phyloP scores from a whole-genome alignment of 2,797 vertebrate genomes.

The Tapera naevia region DNA sequence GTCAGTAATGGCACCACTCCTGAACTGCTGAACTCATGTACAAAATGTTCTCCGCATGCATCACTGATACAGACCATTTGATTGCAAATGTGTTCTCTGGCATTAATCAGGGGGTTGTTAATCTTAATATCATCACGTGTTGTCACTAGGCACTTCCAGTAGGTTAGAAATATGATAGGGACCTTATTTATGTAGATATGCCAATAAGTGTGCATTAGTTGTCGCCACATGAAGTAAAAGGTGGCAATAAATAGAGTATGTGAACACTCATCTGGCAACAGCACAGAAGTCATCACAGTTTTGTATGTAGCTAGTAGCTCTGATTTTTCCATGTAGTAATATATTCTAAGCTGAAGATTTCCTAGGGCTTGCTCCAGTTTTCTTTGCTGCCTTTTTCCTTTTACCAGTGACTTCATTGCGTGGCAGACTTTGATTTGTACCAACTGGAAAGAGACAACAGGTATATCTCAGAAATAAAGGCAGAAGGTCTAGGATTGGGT shows the following conservation, averaged over 20 bases:
- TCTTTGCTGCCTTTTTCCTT: background rate
- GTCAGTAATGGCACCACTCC: conserved; percentile 5
- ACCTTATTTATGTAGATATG: background rate
- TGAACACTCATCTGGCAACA: background rate
- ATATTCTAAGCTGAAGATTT: background rate
- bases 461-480: background rate
- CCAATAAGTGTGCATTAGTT: background rate
- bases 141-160: conserved; percentile 11
- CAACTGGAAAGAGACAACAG: background rate
- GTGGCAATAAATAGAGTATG: background rate
- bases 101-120: conserved; percentile 55
- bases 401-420: background rate
- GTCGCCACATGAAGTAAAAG: background rate
- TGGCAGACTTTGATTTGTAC: background rate
- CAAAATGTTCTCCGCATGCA: conserved; percentile 51
- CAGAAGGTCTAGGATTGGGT: background rate
- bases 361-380: background rate
- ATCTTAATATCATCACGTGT: background rate
- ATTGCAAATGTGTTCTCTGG: conserved; percentile 25
- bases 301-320: background rate
- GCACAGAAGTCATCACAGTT: background rate
- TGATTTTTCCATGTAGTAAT: background rate
- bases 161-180: background rate
- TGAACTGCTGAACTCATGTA: conserved; percentile 46
- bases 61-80: conserved; percentile 34